Percentiles rank a stretch among this genome's conserved stretches.
Evolutionary conservation across 1,140 invertebrate genomes (phyloP).

Genomic region (Drosophila arawakana): DNA sequence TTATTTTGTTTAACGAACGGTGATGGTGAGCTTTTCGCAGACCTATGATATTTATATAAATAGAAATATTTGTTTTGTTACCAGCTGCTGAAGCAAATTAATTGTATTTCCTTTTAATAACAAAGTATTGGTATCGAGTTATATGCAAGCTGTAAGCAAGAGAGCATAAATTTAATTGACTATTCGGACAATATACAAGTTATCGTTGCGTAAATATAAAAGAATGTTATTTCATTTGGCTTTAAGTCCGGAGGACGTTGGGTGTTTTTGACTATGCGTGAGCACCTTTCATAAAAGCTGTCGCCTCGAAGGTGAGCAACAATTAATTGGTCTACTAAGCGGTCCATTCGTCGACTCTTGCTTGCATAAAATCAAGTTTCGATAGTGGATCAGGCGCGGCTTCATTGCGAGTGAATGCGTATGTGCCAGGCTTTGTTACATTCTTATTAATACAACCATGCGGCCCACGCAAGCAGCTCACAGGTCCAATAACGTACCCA

Average conservation of each 20-base stretch:
- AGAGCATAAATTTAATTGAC: conserved; percentile 64
- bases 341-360: conserved; percentile 30
- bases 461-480: too few species aligned
- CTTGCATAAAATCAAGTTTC: conserved; percentile 59
- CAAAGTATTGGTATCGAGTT: conserved; percentile 43
- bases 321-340: conserved; percentile 77
- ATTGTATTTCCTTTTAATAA: not conserved
- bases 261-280: conserved; percentile 37
- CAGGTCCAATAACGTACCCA: too few species aligned
- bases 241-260: conserved; percentile 68
- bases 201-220: conserved; percentile 63
- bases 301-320: conserved; percentile 77
- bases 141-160: conserved; percentile 49
- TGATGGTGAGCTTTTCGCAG: too few species aligned
- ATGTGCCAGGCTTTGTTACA: conserved; percentile 63
- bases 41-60: too few species aligned
- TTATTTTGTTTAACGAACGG: too few species aligned
- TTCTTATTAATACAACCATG: conserved; percentile 59
- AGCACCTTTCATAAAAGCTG: conserved; percentile 74
- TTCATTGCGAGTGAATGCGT: conserved; percentile 47
- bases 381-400: conserved; percentile 2
- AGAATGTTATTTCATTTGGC: conserved; percentile 46
- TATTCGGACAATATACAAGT: conserved; percentile 59
- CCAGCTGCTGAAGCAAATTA: not conserved
- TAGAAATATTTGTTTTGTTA: too few species aligned